Evolutionary conservation across 2,888 invertebrate genomes (phyloP), one percentile per base, ranked within the genome.

Genomic region (Harmothoe impar): DNA sequence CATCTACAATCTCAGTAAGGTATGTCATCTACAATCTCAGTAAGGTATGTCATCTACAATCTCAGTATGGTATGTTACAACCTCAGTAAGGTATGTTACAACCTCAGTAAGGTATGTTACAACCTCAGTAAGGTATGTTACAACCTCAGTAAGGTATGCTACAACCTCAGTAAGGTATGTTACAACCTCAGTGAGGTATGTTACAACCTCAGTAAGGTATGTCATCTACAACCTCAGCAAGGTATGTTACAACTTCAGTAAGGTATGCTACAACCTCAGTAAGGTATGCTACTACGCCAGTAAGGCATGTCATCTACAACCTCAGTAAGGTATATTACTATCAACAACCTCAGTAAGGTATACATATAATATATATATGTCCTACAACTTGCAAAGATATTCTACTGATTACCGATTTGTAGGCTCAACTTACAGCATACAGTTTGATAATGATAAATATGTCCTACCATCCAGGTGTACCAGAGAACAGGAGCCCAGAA

Each of bases 161-260:
- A n/a, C n/a, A n/a, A n/a, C n/a, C n/a, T n/a, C n/a, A n/a, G n/a
- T n/a, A n/a, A n/a, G n/a, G n/a, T n/a, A n/a, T n/a, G n/a, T n/a
- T n/a, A n/a, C n/a, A n/a, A n/a, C n/a, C n/a, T n/a, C n/a, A n/a
- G n/a, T n/a, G n/a, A n/a, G n/a, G n/a, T n/a, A n/a, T n/a, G n/a
- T n/a, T 92, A 93, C 56, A 93, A 93, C 89, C 91, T 95, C 20
- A 93, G 94, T 51, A 95, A 95, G 94, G 94, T 94, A 92, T 62
- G 62, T 62, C 3, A 5, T 62, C 15, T 68, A 68, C n/a, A 68
- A 15, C 68, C 10, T 52, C 10, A 52, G 54, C 54, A 52, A 52
- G 54, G 54, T 52, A 17, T 17, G 10, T 52, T 52, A 52, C 54
- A 52, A 52, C 54, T 15, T 52, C 12, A 52, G 54, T 17, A 52